phyloP scores from a whole-genome alignment of 2,113 vertebrate genomes.

The Verasper variegatus region DNA sequence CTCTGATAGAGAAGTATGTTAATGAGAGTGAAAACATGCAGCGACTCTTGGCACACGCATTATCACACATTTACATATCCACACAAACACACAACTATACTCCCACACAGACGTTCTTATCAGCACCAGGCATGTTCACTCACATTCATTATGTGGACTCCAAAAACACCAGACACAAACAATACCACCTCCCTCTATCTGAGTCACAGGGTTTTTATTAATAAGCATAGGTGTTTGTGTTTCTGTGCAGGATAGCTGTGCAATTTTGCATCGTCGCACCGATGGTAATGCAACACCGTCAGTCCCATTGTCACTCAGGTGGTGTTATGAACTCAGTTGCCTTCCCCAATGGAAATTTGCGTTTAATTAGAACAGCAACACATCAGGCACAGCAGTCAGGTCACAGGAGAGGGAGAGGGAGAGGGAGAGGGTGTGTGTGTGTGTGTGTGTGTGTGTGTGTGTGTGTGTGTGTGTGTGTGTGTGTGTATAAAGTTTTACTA shows the following conservation, averaged over 20 bases:
- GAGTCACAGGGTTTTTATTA: conserved; percentile 19
- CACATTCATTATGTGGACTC: conserved; percentile 38
- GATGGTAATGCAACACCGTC: conserved; percentile 38
- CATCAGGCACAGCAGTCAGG: conserved; percentile 42
- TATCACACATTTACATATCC: neutral
- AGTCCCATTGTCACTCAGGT: conserved; percentile 33
- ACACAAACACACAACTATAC: neutral
- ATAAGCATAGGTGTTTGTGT: conserved; percentile 40
- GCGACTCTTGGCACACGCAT: conserved; percentile 2
- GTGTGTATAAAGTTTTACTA: neutral
- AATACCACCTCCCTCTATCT: conserved; percentile 9
- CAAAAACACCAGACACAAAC: conserved; percentile 33
- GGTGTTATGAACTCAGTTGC: conserved; percentile 39
- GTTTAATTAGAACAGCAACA: conserved; percentile 48
- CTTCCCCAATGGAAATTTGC: conserved; percentile 22
- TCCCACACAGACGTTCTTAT: conserved; percentile 9
- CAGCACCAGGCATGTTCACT: neutral
- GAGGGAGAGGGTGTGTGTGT: neutral
- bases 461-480: conserved; percentile 6
- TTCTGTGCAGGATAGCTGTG: neutral
- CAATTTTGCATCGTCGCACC: conserved; percentile 14
- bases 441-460: neutral
- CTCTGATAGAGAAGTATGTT: conserved; percentile 16
- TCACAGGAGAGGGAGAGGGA: neutral
- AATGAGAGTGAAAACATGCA: conserved; percentile 12